phyloP scores from a whole-genome alignment of 2,113 vertebrate genomes.

The Taurulus bubalis region DNA sequence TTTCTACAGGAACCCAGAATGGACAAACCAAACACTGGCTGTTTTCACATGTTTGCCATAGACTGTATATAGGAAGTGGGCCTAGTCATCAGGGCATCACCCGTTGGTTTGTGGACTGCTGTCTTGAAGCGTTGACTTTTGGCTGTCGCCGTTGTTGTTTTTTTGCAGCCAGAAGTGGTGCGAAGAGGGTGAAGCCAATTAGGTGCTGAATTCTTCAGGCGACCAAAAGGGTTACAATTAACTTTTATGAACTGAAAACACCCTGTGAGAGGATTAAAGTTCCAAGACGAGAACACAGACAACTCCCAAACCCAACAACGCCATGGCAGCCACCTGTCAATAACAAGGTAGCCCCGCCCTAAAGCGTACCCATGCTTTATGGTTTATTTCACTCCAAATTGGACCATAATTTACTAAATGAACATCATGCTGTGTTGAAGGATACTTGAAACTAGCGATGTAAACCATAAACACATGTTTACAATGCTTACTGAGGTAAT shows the following conservation, averaged over 20 bases:
- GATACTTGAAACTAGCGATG: no score
- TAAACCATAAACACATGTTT: no score
- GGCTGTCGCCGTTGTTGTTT: not conserved
- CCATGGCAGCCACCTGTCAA: not conserved
- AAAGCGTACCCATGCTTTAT: not conserved
- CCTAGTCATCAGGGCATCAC: no score
- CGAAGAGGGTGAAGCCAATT: not conserved
- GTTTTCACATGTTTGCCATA: not conserved
- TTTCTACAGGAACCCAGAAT: not conserved
- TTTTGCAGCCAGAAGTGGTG: not conserved
- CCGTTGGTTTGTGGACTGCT: no score
- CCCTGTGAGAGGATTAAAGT: not conserved
- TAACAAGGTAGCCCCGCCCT: no score
- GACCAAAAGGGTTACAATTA: not conserved
- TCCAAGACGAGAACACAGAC: not conserved
- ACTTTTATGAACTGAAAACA: not conserved
- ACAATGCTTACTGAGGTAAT: not conserved
- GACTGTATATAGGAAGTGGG: no score
- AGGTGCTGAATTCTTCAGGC: not conserved
- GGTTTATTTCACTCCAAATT: not conserved
- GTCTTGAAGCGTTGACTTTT: not conserved
- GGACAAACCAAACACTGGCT: not conserved
- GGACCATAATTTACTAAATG: not conserved
- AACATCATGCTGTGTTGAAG: conserved; percentile 1
- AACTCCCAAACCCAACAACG: not conserved